Percentiles rank a stretch among this genome's conserved stretches.
Evolutionary conservation across 1,140 invertebrate genomes (phyloP).

Genomic region (Leptestheria dahalacensis): DNA sequence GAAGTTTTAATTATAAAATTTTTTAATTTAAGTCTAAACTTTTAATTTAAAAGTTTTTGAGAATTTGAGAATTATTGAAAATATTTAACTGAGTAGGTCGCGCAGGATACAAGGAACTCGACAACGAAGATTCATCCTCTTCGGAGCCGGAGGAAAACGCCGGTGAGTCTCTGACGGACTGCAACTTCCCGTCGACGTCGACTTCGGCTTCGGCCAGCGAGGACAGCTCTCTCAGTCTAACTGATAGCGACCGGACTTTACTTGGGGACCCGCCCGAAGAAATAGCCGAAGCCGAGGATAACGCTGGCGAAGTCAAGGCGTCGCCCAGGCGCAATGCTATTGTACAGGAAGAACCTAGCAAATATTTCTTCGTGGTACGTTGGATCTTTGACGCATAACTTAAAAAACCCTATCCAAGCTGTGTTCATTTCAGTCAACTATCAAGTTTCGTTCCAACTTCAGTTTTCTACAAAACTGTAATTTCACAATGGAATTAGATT

Average conservation of each 20-base stretch:
- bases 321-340: neutral
- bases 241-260: constrained; percentile 45
- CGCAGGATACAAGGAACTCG: neutral
- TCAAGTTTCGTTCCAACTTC: too few species aligned
- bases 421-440: too few species aligned
- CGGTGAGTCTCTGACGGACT: neutral
- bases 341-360: constrained; percentile 19
- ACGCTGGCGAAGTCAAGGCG: neutral
- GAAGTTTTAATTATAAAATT: too few species aligned
- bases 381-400: too few species aligned
- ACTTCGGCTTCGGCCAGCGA: constrained; percentile 39
- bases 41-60: too few species aligned
- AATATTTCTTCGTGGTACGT: constrained; percentile 25
- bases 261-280: constrained; percentile 43
- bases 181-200: constrained; percentile 1
- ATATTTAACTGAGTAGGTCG: too few species aligned
- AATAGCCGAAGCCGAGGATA: neutral
- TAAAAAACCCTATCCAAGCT: too few species aligned
- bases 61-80: too few species aligned
- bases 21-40: too few species aligned
- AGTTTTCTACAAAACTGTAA: too few species aligned
- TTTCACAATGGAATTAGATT: too few species aligned
- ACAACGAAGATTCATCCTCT: neutral
- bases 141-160: constrained; percentile 3
- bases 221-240: constrained; percentile 60